A percentile compares a stretch with the other conserved stretches of the same genome.
These are phyloP conservation scores for Herpailurus yagouaroundi DNA, from an alignment of 2,113 vertebrate species.

Conservation along the genomic window DNA sequence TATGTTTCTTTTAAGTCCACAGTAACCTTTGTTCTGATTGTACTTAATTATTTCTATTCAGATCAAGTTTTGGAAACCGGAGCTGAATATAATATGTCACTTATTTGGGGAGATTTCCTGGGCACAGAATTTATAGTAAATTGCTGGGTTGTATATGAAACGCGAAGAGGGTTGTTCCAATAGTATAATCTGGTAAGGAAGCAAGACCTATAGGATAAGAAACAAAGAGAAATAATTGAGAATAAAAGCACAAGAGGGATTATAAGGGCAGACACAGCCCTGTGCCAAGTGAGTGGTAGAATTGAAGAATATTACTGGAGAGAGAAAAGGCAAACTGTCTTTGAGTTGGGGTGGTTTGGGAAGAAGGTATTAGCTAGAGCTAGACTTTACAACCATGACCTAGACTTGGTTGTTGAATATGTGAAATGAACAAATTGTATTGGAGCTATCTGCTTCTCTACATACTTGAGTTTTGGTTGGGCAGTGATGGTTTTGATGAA, in stretches of 20 bases:
- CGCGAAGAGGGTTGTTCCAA: not conserved
- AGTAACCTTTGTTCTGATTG: not conserved
- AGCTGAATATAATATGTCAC: not conserved
- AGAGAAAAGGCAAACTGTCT: not conserved
- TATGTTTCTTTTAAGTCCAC: not conserved
- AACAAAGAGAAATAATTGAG: not conserved
- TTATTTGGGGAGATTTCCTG: not conserved
- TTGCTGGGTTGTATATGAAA: not conserved
- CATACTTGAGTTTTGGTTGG: not conserved
- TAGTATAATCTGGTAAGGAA: not conserved
- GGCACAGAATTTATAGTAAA: not conserved
- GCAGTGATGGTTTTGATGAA: not conserved
- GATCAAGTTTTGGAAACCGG: not conserved
- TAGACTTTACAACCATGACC: not conserved
- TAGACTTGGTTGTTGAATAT: not conserved
- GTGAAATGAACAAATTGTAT: not conserved
- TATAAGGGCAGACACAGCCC: not conserved
- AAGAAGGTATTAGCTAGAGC: not conserved
- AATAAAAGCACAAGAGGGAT: not conserved
- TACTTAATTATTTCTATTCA: conserved; percentile 30
- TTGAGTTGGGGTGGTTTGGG: not conserved
- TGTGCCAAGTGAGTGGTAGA: not conserved
- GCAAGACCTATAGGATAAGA: not conserved
- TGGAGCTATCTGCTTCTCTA: not conserved
- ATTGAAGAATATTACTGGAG: not conserved